Percentiles rank a stretch among this genome's conserved stretches.
phyloP scores from a whole-genome alignment of 2,888 invertebrate genomes.

The Tachina lurida region DNA sequence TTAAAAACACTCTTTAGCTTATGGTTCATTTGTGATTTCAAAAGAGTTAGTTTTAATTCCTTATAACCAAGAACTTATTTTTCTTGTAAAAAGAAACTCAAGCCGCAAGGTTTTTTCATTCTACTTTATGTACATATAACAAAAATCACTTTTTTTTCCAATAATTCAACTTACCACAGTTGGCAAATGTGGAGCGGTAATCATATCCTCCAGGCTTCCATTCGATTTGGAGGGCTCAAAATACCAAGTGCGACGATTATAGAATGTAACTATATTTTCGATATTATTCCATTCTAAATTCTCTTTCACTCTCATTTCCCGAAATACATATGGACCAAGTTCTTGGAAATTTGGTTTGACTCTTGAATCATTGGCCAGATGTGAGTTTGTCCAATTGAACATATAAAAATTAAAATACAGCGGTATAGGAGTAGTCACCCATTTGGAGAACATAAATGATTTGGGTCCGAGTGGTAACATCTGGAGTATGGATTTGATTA shows the following conservation, averaged over 20 bases:
- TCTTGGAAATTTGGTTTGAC: conserved; percentile 86
- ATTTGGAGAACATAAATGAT: conserved; percentile 87
- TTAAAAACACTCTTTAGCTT: too few species aligned
- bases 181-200: conserved; percentile 90
- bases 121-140: too few species aligned
- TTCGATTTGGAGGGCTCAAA: conserved; percentile 87
- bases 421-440: conserved; percentile 91
- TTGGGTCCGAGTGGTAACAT: conserved; percentile 85
- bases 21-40: too few species aligned
- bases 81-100: too few species aligned
- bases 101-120: too few species aligned
- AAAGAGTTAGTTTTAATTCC: too few species aligned
- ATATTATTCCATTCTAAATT: conserved; percentile 86
- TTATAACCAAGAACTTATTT: too few species aligned
- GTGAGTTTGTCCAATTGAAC: conserved; percentile 90
- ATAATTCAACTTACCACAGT: conserved; percentile 86
- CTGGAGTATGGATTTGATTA: conserved; percentile 80
- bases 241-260: conserved; percentile 88
- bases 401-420: conserved; percentile 89
- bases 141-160: too few species aligned
- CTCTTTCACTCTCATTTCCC: conserved; percentile 77
- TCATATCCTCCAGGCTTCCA: conserved; percentile 86
- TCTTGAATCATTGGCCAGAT: conserved; percentile 83
- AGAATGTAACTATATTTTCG: conserved; percentile 89
- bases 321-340: conserved; percentile 86